Evolutionary conservation across 2,113 vertebrate species (phyloP), one percentile per base, ranked within the genome.

Genomic region (Gallinago undulata): DNA sequence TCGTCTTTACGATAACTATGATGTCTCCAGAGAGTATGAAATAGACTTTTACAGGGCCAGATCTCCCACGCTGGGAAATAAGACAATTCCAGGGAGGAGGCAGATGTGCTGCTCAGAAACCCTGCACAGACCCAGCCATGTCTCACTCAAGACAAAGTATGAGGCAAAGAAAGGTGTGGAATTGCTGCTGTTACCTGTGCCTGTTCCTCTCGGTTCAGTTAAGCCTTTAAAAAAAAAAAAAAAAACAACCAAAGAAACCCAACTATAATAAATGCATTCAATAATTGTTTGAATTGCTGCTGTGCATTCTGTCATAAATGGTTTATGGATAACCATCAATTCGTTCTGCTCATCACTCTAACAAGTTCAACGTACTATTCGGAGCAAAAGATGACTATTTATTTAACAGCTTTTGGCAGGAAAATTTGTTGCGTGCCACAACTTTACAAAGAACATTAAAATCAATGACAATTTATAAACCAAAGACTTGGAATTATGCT

Each of bases 391-490:
- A 97, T 97, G 95, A 96, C 98, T 97, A 97, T 98, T 98, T 97
- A 98, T 98, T 98, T 98, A 98, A 98, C 98, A 97, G 98, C 96
- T 98, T 97, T 97, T 98, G 98, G 98, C 98, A 98, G 98, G 97
- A 98, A 97, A 98, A 98, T 98, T 98, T 98, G 97, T 97, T 98
- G 97, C 87, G 60, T 98, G 98, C 98, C 98, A 98, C 98, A 98
- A 98, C 98, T 98, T 98, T 98, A 98, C 98, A 98, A 98, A 98
- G 98, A 98, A 98, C 98, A 97, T 98, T 98, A 98, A 98, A 98
- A 98, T 98, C 98, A 98, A 98, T 98, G 98, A 98, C 98, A 98
- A 98, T 98, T 98, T 98, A 98, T 98, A 97, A 98, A 97, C 96
- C 97, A 97, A 98, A 98, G 97, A 63, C 97, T 97, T 95, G 97